These are phyloP conservation scores for Riptortus pedestris DNA, from an alignment of 1,140 invertebrate species.

Conservation along the genomic window DNA sequence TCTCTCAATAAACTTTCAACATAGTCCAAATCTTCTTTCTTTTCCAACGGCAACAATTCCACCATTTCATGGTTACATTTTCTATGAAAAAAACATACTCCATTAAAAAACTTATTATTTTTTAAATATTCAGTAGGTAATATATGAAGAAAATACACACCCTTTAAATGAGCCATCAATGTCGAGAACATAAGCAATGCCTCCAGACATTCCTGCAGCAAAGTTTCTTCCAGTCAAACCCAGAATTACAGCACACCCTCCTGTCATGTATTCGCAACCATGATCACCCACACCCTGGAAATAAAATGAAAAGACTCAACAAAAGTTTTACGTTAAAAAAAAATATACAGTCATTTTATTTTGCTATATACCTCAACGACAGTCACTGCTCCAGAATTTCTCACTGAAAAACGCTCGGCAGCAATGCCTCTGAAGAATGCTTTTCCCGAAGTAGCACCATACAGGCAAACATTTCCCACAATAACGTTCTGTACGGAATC, in stretches of 20 bases:
- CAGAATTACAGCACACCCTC: constrained; percentile 79
- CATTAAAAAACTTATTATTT: background rate
- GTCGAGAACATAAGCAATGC: constrained; percentile 92
- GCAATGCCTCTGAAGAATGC: constrained; percentile 95
- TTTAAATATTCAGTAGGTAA: background rate
- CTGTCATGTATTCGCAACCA: constrained; percentile 99
- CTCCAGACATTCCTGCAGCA: constrained; percentile 96
- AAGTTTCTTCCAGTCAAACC: constrained; percentile 95
- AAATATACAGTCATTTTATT: too few relatives aligned
- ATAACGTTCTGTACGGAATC: constrained; percentile 88
- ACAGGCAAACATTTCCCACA: constrained; percentile 95
- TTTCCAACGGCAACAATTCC: constrained; percentile 68
- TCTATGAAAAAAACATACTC: constrained; percentile 36
- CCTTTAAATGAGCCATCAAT: constrained; percentile 68
- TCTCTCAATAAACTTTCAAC: constrained; percentile 73
- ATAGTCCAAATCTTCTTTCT: constrained; percentile 65
- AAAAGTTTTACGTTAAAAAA: too few relatives aligned
- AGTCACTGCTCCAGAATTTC: constrained; percentile 90
- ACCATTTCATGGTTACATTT: constrained; percentile 90
- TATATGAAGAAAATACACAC: constrained; percentile 35
- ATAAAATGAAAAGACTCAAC: constrained; percentile 11
- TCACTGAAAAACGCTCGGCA: constrained; percentile 93
- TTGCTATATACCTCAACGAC: constrained; percentile 58
- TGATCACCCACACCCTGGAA: constrained; percentile 90
- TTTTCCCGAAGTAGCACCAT: constrained; percentile 88